Percentiles rank a stretch among this genome's conserved stretches.
These are phyloP conservation scores for Spermophilus dauricus DNA, from an alignment of 2,113 vertebrate species.

Conservation along the genomic window DNA sequence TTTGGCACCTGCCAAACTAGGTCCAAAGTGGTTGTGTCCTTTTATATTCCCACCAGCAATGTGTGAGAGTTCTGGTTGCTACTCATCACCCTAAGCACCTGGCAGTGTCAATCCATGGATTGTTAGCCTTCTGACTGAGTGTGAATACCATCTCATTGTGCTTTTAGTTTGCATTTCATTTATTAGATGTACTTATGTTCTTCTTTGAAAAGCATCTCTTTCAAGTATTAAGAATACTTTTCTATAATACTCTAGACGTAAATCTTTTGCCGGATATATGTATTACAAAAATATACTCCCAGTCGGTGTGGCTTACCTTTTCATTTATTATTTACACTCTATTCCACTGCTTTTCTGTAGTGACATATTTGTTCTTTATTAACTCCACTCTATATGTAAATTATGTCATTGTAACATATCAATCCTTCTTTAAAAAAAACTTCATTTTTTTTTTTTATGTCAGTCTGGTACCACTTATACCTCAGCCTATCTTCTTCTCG, in stretches of 20 bases:
- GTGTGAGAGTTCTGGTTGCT: not conserved
- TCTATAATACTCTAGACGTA: not conserved
- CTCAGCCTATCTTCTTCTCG: not conserved
- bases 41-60: not conserved
- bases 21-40: not conserved
- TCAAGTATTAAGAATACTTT: not conserved
- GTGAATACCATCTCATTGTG: not conserved
- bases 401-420: conserved; percentile 15
- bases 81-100: not conserved
- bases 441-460: not conserved
- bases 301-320: not conserved
- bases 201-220: conserved; percentile 55
- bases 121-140: not conserved
- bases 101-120: not conserved
- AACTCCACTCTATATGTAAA: conserved; percentile 36
- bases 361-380: conserved; percentile 43
- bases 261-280: not conserved
- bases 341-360: not conserved
- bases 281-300: not conserved
- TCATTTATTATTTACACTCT: not conserved
- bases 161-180: conserved; percentile 33
- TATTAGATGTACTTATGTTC: not conserved
- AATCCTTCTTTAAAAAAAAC: not conserved
- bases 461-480: not conserved
- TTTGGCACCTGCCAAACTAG: not conserved